These are phyloP conservation scores for Troides oblongomaculatus DNA, from an alignment of 2,888 invertebrate genomes.

Conservation along the genomic window DNA sequence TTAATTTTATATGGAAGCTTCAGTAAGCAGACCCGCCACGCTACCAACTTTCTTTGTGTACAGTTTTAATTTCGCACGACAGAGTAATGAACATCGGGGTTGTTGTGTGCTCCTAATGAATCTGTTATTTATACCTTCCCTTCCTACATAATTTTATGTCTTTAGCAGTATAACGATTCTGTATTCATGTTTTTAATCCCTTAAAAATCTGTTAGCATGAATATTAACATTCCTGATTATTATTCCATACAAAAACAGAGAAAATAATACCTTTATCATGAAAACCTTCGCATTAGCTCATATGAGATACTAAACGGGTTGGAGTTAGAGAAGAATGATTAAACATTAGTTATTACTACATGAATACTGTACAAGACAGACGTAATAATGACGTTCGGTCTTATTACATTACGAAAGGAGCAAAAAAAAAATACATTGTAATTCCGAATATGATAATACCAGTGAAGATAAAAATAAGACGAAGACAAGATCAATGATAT, in stretches of 20 bases:
- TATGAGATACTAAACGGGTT: no score
- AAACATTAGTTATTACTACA: no score
- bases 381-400: background rate
- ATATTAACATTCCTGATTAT: background rate
- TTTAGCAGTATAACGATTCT: background rate
- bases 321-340: no score
- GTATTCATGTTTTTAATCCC: background rate
- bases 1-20: constrained; percentile 70
- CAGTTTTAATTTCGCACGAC: constrained; percentile 60
- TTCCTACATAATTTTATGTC: constrained; percentile 5
- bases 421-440: background rate
- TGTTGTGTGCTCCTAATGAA: constrained; percentile 41
- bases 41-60: constrained; percentile 56
- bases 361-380: no score
- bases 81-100: constrained; percentile 25
- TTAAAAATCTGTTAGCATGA: background rate
- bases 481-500: constrained; percentile 62
- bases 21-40: constrained; percentile 53
- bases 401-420: background rate
- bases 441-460: constrained; percentile 59
- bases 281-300: no score
- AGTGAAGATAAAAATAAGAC: constrained; percentile 57
- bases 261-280: no score
- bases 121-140: constrained; percentile 24
- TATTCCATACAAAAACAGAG: background rate